Evolutionary conservation across 2,888 invertebrate genomes (phyloP), one percentile per base, ranked within the genome.

Genomic region (Listrodromus nycthemerus): DNA sequence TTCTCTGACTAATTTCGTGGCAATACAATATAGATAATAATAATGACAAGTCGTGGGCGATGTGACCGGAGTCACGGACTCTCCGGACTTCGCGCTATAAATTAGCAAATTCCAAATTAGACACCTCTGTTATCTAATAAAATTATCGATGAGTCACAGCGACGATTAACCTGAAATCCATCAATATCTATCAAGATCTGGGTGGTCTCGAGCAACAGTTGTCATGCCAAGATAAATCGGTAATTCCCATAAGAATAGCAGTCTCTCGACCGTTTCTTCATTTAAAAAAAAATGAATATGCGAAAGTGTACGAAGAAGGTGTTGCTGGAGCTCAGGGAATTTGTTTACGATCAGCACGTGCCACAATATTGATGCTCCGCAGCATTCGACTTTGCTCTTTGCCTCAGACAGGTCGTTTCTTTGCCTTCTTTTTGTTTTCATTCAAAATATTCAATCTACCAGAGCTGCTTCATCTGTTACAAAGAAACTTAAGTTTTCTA

Each of bases 331-430:
- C 30, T 61, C 1, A 16, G 30, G 6, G 2, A 7, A n/a, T 33
- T 61, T 61, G 61, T 61, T 61, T 61, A 16, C 27, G 27, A 33
- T 30, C 7, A 10, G 37, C 61, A 61, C 33, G 61, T 27, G 61
- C 61, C n/a, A 61, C 16, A 61, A 61, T 61, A 61, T 61, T 61
- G 61, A 61, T n/a, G 30, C 61, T 27, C 33, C 30, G 61, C 61
- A 61, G 30, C 61, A 61, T 61, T 30, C 61, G 61, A 61, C 16
- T 10, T 6, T 30, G 24, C 61, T 50, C 27, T 10, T 24, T 16
- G 61, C 30, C 61, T 61, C 61, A 13, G 10, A 52, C 10, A 21
- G 52, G 21, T 37, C 37, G 21, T 52, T 52, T 19, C 8, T 21
- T 52, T 21, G n/a, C 19, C 19, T 21, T 52, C 21, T 52, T 52